These are phyloP conservation scores for Folsomia candida DNA, from an alignment of 2,888 invertebrate species.

Conservation along the genomic window DNA sequence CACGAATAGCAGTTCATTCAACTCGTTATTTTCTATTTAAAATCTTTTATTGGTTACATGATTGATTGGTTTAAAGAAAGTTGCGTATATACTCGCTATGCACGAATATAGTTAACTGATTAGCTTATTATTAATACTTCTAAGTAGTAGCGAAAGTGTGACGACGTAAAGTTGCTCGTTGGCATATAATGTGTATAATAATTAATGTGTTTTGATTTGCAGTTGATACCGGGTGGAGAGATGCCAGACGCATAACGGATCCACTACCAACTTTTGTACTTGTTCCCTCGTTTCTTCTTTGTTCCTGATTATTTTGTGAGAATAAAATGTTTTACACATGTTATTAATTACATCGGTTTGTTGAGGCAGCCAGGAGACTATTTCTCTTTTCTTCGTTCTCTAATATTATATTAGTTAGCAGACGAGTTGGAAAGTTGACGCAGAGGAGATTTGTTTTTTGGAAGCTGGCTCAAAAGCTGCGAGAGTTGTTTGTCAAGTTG, in stretches of 20 bases:
- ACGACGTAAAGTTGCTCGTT: too few species aligned
- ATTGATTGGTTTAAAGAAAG: too few species aligned
- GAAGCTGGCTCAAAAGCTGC: too few species aligned
- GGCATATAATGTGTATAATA: background rate
- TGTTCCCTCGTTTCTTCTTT: background rate
- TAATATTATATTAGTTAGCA: too few species aligned
- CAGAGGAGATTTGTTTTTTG: too few species aligned
- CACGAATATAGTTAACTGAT: background rate
- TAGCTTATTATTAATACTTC: background rate
- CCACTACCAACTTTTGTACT: slow-evolving; percentile 7
- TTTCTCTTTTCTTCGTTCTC: too few species aligned
- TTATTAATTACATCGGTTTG: too few species aligned
- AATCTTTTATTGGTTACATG: too few species aligned
- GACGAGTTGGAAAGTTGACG: too few species aligned
- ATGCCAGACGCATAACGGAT: slow-evolving; percentile 63
- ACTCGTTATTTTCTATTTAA: background rate
- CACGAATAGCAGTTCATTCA: background rate
- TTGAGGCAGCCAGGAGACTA: too few species aligned
- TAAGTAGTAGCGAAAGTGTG: too few species aligned
- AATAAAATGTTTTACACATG: too few species aligned
- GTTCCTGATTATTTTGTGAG: background rate
- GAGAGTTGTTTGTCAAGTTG: slow-evolving; percentile 16
- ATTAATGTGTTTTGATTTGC: slow-evolving; percentile 53
- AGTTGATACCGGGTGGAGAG: slow-evolving; percentile 77
- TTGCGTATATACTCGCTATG: background rate